Evolutionary conservation across 2,888 invertebrate genomes (phyloP).

Genomic region (Rapana venosa): DNA sequence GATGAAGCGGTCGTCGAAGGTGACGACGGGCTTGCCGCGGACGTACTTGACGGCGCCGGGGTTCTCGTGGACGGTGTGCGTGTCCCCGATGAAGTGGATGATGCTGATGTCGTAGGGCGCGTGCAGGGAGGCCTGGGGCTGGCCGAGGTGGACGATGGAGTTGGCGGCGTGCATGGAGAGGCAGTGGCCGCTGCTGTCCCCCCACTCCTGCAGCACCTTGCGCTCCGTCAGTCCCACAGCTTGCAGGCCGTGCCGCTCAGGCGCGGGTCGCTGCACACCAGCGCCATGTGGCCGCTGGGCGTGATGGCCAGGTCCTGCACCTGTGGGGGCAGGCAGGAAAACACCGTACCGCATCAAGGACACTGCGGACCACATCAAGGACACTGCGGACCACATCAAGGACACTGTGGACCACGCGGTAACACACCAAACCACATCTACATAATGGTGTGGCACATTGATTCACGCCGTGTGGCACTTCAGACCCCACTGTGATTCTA

Average conservation of each 20-base stretch:
- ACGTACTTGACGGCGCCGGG: constrained; percentile 64
- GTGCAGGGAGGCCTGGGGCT: constrained; percentile 48
- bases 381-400: no score
- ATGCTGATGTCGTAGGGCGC: constrained; percentile 67
- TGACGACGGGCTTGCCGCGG: constrained; percentile 70
- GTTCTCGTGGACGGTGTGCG: constrained; percentile 61
- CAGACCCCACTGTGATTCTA: no score
- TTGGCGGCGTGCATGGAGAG: constrained; percentile 59
- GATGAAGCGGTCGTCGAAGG: constrained; percentile 71
- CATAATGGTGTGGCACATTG: no score
- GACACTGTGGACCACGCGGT: no score
- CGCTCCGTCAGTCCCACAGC: constrained; percentile 74
- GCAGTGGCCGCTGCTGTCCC: constrained; percentile 68
- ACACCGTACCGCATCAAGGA: no score
- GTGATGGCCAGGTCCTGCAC: constrained; percentile 70
- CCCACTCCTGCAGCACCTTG: constrained; percentile 72
- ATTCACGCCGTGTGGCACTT: no score
- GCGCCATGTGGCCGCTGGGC: constrained; percentile 69
- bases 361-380: no score
- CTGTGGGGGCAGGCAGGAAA: not conserved
- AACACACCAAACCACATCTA: no score
- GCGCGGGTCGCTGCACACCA: constrained; percentile 66
- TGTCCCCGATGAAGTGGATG: constrained; percentile 61
- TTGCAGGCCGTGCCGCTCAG: constrained; percentile 66
- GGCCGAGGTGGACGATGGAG: constrained; percentile 64